These are phyloP conservation scores for Teleiodes luculella DNA, from an alignment of 2,888 invertebrate species.

Conservation along the genomic window DNA sequence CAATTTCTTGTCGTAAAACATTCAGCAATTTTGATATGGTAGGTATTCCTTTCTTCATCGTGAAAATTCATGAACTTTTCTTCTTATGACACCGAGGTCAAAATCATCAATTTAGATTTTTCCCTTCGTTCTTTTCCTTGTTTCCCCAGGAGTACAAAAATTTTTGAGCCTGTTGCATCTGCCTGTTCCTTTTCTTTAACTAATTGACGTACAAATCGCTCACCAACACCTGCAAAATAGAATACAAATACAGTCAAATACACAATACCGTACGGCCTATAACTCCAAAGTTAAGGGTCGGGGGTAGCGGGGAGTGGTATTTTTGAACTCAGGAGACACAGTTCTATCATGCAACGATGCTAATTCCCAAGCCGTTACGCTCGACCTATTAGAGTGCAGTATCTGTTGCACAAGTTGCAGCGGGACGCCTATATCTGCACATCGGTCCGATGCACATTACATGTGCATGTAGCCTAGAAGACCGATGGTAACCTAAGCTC, in stretches of 20 bases:
- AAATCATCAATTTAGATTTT: too few relatives aligned
- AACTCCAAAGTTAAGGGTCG: slow-evolving; percentile 10
- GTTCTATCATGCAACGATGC: slow-evolving; percentile 6
- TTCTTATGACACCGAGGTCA: too few relatives aligned
- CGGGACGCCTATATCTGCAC: slow-evolving; percentile 9
- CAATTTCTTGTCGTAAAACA: too few relatives aligned
- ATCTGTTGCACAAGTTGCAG: slow-evolving; percentile 11
- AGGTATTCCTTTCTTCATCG: too few relatives aligned
- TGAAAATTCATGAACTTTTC: too few relatives aligned
- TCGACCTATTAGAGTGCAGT: slow-evolving; percentile 10
- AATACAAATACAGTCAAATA: not conserved
- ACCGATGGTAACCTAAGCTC: slow-evolving; percentile 7
- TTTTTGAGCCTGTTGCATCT: too few relatives aligned
- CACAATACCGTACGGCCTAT: slow-evolving; percentile 6
- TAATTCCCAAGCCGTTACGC: slow-evolving; percentile 9
- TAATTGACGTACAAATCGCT: too few relatives aligned
- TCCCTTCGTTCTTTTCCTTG: too few relatives aligned
- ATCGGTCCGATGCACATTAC: slow-evolving; percentile 10
- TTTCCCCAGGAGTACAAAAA: too few relatives aligned
- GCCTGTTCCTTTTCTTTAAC: too few relatives aligned
- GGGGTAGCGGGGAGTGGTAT: slow-evolving; percentile 11
- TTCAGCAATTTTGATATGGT: too few relatives aligned
- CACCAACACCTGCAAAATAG: too few relatives aligned
- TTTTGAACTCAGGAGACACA: slow-evolving; percentile 10
- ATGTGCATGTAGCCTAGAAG: slow-evolving; percentile 7